Evolutionary conservation across 2,113 vertebrate species (phyloP).

Genomic region (Oostethus manadensis): DNA sequence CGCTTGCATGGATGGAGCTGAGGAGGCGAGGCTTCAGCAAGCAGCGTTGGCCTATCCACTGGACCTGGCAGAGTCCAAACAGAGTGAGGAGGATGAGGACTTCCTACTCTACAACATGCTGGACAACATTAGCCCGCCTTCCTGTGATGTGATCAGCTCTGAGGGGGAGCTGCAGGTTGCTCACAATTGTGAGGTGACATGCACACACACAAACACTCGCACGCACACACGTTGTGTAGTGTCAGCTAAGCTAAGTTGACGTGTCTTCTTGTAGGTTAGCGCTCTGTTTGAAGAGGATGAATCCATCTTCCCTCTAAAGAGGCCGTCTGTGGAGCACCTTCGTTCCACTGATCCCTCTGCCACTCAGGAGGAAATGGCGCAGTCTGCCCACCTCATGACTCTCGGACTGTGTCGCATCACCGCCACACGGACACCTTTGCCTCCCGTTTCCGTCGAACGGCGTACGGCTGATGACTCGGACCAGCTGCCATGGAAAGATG

Average conservation of each 20-base stretch:
- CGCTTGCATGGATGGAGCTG: not conserved
- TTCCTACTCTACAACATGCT: conserved; percentile 66
- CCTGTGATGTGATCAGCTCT: conserved; percentile 45
- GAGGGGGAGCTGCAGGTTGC: conserved; percentile 43
- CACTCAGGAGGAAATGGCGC: conserved; percentile 60
- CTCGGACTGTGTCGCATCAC: conserved; percentile 59
- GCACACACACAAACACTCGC: not conserved
- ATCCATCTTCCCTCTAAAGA: conserved; percentile 51
- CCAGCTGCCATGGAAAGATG: not conserved
- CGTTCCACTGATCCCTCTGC: conserved; percentile 27
- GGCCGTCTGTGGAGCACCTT: conserved; percentile 33
- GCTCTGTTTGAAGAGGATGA: conserved; percentile 61
- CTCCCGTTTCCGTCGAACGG: not conserved
- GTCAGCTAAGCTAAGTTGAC: not conserved
- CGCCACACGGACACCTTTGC: conserved; percentile 31
- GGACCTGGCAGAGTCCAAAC: conserved; percentile 52
- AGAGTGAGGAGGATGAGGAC: conserved; percentile 61
- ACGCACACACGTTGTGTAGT: not conserved
- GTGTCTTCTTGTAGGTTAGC: conserved; percentile 55
- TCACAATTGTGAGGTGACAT: conserved; percentile 62
- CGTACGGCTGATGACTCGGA: not conserved
- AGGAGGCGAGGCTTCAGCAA: conserved; percentile 17
- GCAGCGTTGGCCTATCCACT: conserved; percentile 16
- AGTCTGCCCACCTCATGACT: conserved; percentile 68
- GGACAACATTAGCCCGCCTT: conserved; percentile 55